Evolutionary conservation across 2,797 vertebrate species (phyloP).

Genomic region (Otus scops): DNA sequence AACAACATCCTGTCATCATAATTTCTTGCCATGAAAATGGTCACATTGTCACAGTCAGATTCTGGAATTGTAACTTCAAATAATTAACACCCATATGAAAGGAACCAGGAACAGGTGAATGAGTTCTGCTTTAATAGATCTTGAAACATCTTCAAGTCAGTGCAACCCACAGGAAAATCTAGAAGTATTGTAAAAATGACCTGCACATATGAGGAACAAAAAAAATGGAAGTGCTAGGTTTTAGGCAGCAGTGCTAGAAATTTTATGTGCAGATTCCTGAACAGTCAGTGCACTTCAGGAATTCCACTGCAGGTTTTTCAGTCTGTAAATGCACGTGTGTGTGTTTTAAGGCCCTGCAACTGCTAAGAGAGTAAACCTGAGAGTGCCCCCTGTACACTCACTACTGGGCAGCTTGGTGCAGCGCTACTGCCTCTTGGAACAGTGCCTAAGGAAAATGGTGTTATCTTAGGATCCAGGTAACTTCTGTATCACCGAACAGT

Average conservation of each 20-base stretch:
- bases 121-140: slow-evolving; percentile 40
- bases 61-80: not conserved
- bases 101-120: not conserved
- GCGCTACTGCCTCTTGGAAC: not conserved
- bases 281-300: not conserved
- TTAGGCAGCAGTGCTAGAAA: slow-evolving; percentile 21
- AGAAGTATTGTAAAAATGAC: slow-evolving; percentile 23
- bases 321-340: not conserved
- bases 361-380: not conserved
- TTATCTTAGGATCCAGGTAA: not conserved
- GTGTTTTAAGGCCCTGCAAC: not conserved
- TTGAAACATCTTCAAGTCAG: slow-evolving; percentile 43
- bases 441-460: not conserved
- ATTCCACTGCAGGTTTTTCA: not conserved
- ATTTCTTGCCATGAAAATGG: not conserved
- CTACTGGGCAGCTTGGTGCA: not conserved
- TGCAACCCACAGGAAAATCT: slow-evolving; percentile 44
- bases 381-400: not conserved
- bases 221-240: not conserved
- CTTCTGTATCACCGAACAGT: not conserved
- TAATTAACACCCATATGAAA: not conserved
- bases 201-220: not conserved
- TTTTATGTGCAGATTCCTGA: not conserved
- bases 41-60: not conserved
- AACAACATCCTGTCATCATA: not conserved